These are phyloP conservation scores for Gasterosteus nipponicus DNA, from an alignment of 2,113 vertebrate genomes.

Conservation along the genomic window DNA sequence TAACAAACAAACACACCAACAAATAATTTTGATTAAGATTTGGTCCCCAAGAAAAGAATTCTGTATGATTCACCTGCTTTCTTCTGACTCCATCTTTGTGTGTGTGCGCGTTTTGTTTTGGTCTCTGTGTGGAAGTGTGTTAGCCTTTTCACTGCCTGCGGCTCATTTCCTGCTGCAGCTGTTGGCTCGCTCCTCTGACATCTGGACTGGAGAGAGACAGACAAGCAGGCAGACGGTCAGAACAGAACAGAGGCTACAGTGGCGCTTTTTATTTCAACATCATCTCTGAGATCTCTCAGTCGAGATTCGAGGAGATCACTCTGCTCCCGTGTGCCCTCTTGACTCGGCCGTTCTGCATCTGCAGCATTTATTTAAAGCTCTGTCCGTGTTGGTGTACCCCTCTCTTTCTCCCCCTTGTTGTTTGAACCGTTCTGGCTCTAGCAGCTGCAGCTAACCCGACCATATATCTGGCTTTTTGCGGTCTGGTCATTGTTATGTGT, in stretches of 20 bases:
- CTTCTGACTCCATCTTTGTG: constrained; percentile 18
- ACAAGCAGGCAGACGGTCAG: constrained; percentile 41
- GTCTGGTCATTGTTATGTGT: constrained; percentile 4
- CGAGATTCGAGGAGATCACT: constrained; percentile 50
- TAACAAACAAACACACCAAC: constrained; percentile 32
- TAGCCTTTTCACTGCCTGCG: constrained; percentile 68
- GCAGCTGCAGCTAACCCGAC: constrained; percentile 34
- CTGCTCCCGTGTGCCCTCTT: constrained; percentile 40
- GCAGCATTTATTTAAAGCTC: constrained; percentile 65
- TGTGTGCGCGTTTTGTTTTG: constrained; percentile 48
- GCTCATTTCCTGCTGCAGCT: constrained; percentile 77
- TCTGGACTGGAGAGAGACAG: constrained; percentile 73
- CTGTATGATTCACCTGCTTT: constrained; percentile 3
- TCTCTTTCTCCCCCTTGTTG: constrained; percentile 10
- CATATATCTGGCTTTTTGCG: constrained; percentile 24
- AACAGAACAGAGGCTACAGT: constrained; percentile 49
- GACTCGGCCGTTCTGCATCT: constrained; percentile 34
- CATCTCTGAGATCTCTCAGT: constrained; percentile 51
- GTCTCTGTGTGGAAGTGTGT: constrained; percentile 64
- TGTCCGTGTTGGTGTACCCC: constrained; percentile 28
- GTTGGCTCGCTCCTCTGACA: constrained; percentile 76
- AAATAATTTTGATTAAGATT: constrained; percentile 14
- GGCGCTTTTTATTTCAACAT: constrained; percentile 52
- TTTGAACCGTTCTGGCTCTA: constrained; percentile 23
- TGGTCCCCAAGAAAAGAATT: constrained; percentile 8